Evolutionary conservation across 2,888 invertebrate genomes (phyloP), one percentile per base, ranked within the genome.

Genomic region (Lycocerus yunnanus): DNA sequence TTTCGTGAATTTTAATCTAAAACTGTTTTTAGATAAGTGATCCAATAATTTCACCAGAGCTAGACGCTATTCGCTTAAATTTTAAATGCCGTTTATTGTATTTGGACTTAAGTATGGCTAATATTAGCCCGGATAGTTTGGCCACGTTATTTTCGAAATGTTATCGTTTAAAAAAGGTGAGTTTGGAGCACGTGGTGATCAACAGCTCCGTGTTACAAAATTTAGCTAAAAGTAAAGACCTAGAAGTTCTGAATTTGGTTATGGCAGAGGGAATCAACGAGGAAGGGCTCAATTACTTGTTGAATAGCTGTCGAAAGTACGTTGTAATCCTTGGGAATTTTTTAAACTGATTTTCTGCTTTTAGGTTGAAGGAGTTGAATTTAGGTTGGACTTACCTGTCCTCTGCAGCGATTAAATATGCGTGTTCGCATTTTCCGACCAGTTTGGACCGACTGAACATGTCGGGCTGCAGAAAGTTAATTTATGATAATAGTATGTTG

Each of bases 31-130:
- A 89, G 89, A 85, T 90, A 71, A 79, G 86, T 14, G 86, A 88
- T 82, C 91, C 91, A 6, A 86, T 90, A 13, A 90, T 91, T 79
- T 82, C 87, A 68, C 84, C 87, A 43, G 85, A 84, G 68, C 86
- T 85, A 60, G 83, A 84, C 75, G 84, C 86, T 18, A 74, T 84
- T 60, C 78, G 72, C 60, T 85, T 88, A 6, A 88, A 88, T 66
- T 91, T 88, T 80, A 82, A 83, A 67, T 85, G 89, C 72, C 90
- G 94, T 72, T 86, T 97, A n/a, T 93, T 95, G 82, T 96, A 93
- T 86, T 87, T 97, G 76, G 97, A 97, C 86, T 88, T 97, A 11
- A 95, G 96, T 83, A 94, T 97, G 93, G 90, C 93, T 0, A 88
- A 91, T 0, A 89, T 95, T 24, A 90, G 92, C 14, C 81, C 88